These are phyloP conservation scores for Eidolon helvum DNA, from an alignment of 2,113 vertebrate genomes.

Conservation along the genomic window DNA sequence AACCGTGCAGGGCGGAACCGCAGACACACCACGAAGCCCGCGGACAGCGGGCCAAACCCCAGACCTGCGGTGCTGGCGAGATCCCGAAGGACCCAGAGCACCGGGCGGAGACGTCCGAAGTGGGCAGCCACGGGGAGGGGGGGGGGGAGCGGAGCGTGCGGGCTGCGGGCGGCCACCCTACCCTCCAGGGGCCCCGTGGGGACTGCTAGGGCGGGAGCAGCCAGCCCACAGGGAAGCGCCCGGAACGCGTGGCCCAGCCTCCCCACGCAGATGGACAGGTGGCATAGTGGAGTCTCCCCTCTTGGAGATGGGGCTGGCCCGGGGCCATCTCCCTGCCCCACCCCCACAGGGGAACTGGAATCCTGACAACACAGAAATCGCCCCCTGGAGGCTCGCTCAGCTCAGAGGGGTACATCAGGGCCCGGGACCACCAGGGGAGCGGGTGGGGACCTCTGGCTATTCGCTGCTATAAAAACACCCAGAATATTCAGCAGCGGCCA, in stretches of 20 bases:
- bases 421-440: background rate
- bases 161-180: background rate
- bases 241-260: too few relatives aligned
- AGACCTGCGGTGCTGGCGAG: background rate
- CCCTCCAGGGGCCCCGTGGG: background rate
- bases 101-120: background rate
- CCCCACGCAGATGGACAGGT: background rate
- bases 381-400: background rate
- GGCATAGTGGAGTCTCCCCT: background rate
- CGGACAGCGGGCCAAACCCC: background rate
- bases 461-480: background rate
- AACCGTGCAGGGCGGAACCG: background rate
- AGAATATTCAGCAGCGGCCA: background rate
- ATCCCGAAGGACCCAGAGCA: background rate
- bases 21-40: background rate
- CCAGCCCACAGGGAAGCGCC: background rate
- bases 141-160: too few relatives aligned
- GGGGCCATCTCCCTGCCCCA: rapidly evolving
- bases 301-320: background rate
- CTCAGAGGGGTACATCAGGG: background rate
- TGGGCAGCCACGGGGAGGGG: too few relatives aligned
- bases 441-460: background rate
- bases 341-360: background rate
- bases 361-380: background rate
- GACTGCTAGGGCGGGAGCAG: background rate